Percentiles rank a stretch among this genome's conserved stretches.
Conservation (phyloP, 2,113 vertebrate species). For the Solenodon paradoxus region DNA sequence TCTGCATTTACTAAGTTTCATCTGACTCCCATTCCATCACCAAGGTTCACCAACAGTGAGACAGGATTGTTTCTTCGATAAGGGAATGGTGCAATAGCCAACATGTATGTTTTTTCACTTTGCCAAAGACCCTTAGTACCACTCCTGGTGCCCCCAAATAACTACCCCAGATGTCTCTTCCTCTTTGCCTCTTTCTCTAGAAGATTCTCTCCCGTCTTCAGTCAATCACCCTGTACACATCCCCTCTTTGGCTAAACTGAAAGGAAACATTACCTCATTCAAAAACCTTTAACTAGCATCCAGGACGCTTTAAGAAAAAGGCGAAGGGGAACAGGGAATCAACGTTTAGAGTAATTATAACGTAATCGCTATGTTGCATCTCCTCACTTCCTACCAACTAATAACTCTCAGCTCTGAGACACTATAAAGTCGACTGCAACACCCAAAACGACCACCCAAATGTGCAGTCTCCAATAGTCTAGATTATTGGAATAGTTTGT, state of each 20-base stretch:
- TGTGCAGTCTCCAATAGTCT: not conserved
- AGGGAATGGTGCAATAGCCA: not conserved
- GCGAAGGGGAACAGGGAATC: not conserved
- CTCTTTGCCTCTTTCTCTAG: not conserved
- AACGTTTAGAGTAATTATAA: not conserved
- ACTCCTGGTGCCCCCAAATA: not conserved
- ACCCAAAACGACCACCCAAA: conserved; percentile 7
- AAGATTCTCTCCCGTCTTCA: not conserved
- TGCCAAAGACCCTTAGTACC: not conserved
- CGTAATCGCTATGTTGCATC: not conserved
- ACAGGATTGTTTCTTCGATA: not conserved
- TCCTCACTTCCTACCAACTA: conserved; percentile 9
- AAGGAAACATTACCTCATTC: not conserved
- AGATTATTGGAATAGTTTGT: not conserved
- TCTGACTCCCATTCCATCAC: not conserved
- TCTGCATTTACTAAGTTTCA: not conserved
- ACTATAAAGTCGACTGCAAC: not conserved
- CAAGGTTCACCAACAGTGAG: not conserved
- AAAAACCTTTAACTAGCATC: not conserved
- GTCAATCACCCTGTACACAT: not conserved
- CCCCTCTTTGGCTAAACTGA: not conserved
- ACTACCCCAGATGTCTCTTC: not conserved
- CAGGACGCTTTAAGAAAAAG: not conserved
- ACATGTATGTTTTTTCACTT: not conserved
- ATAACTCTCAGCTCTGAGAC: not conserved